Conservation (phyloP, 2,888 invertebrate genomes). For the Cecidostiba fungosa region DNA sequence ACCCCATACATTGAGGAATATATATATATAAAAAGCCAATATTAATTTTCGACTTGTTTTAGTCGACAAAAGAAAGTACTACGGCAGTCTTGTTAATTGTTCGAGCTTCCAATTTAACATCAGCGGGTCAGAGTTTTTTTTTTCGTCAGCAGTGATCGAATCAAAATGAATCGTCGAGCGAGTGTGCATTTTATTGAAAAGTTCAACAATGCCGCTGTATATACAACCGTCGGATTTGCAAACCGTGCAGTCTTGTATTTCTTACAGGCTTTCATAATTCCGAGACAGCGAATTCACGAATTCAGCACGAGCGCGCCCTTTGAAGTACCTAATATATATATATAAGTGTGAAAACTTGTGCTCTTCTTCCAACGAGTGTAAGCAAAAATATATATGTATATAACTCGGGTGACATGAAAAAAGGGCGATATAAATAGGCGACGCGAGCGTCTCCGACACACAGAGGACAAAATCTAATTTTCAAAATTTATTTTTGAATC, state of each 20-base stretch:
- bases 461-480: neutral
- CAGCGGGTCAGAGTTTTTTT: neutral
- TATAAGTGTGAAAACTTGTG: slow-evolving; percentile 4
- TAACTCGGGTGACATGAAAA: neutral
- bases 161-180: neutral
- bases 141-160: neutral
- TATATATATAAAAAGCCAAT: no score
- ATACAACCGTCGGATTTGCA: neutral
- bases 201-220: neutral
- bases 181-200: neutral
- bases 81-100: neutral
- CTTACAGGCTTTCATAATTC: neutral
- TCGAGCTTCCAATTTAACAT: neutral
- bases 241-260: neutral
- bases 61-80: neutral
- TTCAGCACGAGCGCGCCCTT: neutral
- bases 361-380: neutral
- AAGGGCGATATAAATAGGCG: slow-evolving; percentile 3
- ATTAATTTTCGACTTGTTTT: neutral
- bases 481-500: neutral
- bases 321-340: neutral
- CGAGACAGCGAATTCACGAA: neutral
- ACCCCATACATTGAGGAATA: neutral
- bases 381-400: neutral
- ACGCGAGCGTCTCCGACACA: neutral